Evolutionary conservation across 2,888 invertebrate genomes (phyloP).

Genomic region (Orgyia antiqua): DNA sequence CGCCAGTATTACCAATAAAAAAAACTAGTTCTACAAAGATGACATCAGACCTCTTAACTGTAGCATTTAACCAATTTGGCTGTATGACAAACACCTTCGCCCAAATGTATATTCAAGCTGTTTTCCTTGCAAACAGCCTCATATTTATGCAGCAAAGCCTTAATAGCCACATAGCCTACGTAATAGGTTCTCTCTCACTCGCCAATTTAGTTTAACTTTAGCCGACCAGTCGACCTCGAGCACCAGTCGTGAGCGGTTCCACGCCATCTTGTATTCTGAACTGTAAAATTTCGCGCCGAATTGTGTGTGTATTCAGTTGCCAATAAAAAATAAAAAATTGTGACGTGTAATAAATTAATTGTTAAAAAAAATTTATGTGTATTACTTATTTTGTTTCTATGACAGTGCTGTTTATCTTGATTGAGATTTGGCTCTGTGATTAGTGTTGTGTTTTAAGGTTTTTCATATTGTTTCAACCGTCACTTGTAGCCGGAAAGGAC

Average conservation of each 20-base stretch:
- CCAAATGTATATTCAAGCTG: slow-evolving; percentile 41
- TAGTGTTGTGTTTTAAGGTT: slow-evolving; percentile 34
- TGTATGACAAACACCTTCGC: slow-evolving; percentile 37
- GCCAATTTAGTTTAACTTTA: slow-evolving; percentile 48
- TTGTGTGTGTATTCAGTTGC: slow-evolving; percentile 34
- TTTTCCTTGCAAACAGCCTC: slow-evolving; percentile 69
- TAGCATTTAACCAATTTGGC: slow-evolving; percentile 27
- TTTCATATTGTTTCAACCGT: slow-evolving; percentile 42
- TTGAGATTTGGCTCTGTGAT: slow-evolving; percentile 37
- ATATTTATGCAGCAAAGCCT: slow-evolving; percentile 53
- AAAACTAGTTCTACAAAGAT: slow-evolving; percentile 16
- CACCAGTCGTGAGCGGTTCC: slow-evolving; percentile 45
- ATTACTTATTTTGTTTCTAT: slow-evolving; percentile 10
- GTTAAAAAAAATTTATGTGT: slow-evolving; percentile 12
- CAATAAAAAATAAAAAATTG: slow-evolving; percentile 20
- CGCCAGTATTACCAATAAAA: slow-evolving; percentile 18
- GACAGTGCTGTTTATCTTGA: slow-evolving; percentile 23
- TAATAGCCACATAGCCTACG: slow-evolving; percentile 50
- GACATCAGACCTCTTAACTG: slow-evolving; percentile 22
- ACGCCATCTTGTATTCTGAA: slow-evolving; percentile 45
- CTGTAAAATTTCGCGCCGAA: slow-evolving; percentile 57
- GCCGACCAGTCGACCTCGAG: slow-evolving; percentile 77
- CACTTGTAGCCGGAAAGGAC: slow-evolving; percentile 34
- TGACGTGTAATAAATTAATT: slow-evolving; percentile 21
- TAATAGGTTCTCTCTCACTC: slow-evolving; percentile 49